phyloP scores from a whole-genome alignment of 35 echinoderm and acorn worm genomes.

The Acanthaster planci region DNA sequence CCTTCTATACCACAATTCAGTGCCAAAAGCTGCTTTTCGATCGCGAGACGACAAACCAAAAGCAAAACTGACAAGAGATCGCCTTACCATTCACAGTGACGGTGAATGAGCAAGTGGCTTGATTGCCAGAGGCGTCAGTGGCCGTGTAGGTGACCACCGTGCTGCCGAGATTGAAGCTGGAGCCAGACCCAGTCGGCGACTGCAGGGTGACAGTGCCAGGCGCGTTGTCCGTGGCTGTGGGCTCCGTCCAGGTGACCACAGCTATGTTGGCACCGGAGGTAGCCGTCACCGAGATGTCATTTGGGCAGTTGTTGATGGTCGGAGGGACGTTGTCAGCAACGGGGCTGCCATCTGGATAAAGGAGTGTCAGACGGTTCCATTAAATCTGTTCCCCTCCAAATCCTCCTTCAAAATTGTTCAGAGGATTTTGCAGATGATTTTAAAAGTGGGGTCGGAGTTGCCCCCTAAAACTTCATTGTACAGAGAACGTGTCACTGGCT shows the following conservation, averaged over 20 bases:
- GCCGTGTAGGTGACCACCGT: slow-evolving; percentile 54
- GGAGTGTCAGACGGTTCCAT: background rate
- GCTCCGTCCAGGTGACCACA: slow-evolving; percentile 42
- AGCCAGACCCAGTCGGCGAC: slow-evolving; percentile 29
- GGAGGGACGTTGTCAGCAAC: slow-evolving; percentile 54
- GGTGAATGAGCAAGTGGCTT: slow-evolving; percentile 30
- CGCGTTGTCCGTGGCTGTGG: slow-evolving; percentile 43
- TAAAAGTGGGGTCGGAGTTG: no score
- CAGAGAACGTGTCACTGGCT: no score
- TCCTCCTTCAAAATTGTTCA: no score
- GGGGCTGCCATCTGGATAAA: background rate
- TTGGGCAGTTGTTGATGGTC: slow-evolving; percentile 55
- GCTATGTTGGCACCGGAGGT: slow-evolving; percentile 3
- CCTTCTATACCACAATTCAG: no score
- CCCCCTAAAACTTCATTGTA: no score
- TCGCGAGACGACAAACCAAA: no score
- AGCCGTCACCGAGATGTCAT: slow-evolving; percentile 29
- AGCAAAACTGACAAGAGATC: background rate
- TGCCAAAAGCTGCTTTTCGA: no score
- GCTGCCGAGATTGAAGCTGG: slow-evolving; percentile 26
- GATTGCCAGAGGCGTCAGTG: slow-evolving; percentile 53
- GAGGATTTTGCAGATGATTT: no score
- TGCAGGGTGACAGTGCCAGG: background rate
- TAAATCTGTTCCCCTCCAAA: no score
- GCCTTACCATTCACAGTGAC: slow-evolving; percentile 36